These are phyloP conservation scores for Huso huso DNA, from an alignment of 2,797 vertebrate species.

Conservation along the genomic window DNA sequence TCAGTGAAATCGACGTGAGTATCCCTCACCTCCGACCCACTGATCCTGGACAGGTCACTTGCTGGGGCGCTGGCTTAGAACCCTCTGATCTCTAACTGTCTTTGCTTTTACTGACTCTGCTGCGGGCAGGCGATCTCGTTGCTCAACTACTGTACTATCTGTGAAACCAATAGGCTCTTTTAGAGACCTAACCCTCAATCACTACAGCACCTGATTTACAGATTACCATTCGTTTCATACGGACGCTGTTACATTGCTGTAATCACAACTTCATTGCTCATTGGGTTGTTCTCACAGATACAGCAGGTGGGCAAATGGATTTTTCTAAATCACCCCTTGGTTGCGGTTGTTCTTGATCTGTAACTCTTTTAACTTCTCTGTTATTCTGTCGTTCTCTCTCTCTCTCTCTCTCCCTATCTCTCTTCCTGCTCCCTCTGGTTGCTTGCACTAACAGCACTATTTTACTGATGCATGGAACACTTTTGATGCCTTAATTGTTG, in stretches of 20 bases:
- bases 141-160: too few relatives aligned
- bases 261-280: too few relatives aligned
- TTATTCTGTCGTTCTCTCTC: slow-evolving; percentile 51
- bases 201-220: too few relatives aligned
- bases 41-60: slow-evolving; percentile 66
- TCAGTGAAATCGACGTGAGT: slow-evolving; percentile 99
- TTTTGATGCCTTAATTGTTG: slow-evolving; percentile 99
- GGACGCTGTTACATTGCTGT: too few relatives aligned
- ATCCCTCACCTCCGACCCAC: slow-evolving; percentile 50
- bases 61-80: slow-evolving; percentile 37
- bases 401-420: slow-evolving; percentile 44
- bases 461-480: slow-evolving; percentile 99
- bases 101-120: not conserved
- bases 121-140: too few relatives aligned
- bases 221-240: too few relatives aligned
- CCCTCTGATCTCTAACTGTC: not conserved
- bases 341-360: slow-evolving; percentile 30
- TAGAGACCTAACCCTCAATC: too few relatives aligned
- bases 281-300: slow-evolving; percentile 23
- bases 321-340: slow-evolving; percentile 19
- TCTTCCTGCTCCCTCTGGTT: slow-evolving; percentile 54
- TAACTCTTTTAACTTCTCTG: slow-evolving; percentile 27
- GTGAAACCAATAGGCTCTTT: too few relatives aligned
- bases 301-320: slow-evolving; percentile 18
- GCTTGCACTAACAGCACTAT: slow-evolving; percentile 92